Conservation (phyloP, 2,888 invertebrate genomes). For the Plemyria rubiginata region DNA sequence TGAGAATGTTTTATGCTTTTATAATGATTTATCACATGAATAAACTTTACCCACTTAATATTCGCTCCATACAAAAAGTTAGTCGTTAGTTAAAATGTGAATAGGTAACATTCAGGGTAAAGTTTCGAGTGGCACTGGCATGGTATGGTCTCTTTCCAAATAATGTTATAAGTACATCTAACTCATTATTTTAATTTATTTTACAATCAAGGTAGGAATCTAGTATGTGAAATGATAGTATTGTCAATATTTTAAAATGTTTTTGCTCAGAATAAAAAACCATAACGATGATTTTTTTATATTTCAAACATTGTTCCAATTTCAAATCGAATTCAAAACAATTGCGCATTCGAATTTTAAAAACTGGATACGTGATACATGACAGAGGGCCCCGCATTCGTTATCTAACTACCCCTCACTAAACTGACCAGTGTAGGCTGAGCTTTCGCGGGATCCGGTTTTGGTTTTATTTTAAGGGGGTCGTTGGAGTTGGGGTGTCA, state of each 20-base stretch:
- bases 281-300: too few species aligned
- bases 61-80: constrained; percentile 9
- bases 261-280: too few species aligned
- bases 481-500: constrained; percentile 55
- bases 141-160: not conserved
- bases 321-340: constrained; percentile 45
- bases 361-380: constrained; percentile 72
- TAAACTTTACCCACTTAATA: constrained; percentile 12
- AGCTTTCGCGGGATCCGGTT: constrained; percentile 58
- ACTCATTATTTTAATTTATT: too few species aligned
- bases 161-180: not conserved
- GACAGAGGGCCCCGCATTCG: constrained; percentile 70
- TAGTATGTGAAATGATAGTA: too few species aligned
- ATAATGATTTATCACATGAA: constrained; percentile 9
- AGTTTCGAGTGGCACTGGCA: not conserved
- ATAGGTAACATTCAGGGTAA: not conserved
- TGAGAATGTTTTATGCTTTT: constrained; percentile 46
- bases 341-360: constrained; percentile 52
- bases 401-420: constrained; percentile 67
- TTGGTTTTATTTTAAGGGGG: constrained; percentile 61
- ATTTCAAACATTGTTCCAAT: constrained; percentile 29
- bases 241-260: too few species aligned
- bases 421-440: constrained; percentile 61
- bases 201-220: too few species aligned
- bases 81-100: constrained; percentile 6